Evolutionary conservation across 1,140 invertebrate species (phyloP).

Genomic region (Calosoma granatense): DNA sequence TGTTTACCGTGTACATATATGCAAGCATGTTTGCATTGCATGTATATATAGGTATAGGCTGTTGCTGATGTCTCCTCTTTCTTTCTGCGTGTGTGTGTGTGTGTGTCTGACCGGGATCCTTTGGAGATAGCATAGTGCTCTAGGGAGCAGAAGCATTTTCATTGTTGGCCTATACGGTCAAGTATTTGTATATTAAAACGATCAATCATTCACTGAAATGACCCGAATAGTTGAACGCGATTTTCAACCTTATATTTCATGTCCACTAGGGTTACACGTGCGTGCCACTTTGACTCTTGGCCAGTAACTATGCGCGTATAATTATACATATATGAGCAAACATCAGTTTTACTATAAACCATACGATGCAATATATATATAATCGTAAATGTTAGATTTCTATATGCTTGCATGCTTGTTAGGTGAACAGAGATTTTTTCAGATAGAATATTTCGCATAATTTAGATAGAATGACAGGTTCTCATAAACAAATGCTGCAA

Average conservation of each 20-base stretch:
- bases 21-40: not conserved
- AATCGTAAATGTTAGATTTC: too few species aligned
- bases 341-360: too few species aligned
- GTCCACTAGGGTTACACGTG: not conserved
- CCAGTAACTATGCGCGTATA: not conserved
- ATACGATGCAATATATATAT: too few species aligned
- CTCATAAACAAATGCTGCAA: too few species aligned
- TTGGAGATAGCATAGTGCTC: not conserved
- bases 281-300: not conserved
- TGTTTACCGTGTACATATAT: not conserved
- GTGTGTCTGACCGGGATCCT: not conserved
- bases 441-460: too few species aligned
- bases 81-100: not conserved
- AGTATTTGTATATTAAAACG: constrained; percentile 38
- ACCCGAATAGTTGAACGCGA: constrained; percentile 22
- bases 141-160: not conserved
- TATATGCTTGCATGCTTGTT: too few species aligned
- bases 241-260: not conserved
- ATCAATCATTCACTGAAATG: constrained; percentile 35
- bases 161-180: constrained; percentile 35
- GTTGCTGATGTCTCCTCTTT: not conserved
- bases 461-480: too few species aligned
- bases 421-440: too few species aligned
- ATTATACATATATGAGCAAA: not conserved
- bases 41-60: not conserved